Evolutionary conservation across 2,113 vertebrate genomes (phyloP), one percentile per base, ranked within the genome.

Genomic region (Otocyon megalotis): DNA sequence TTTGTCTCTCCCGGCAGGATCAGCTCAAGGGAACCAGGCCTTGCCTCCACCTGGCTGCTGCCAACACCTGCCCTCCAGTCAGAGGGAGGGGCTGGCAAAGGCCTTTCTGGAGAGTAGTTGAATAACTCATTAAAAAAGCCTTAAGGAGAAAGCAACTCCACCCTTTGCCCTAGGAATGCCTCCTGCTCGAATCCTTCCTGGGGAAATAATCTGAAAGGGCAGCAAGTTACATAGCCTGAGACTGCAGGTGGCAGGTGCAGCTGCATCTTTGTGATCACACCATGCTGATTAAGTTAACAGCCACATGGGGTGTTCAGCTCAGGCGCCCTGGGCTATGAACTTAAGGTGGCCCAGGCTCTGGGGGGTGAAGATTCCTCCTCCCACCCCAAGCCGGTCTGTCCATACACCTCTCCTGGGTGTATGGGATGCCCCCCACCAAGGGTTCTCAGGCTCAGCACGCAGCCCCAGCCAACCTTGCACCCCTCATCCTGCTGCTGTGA

Each of bases 121-220:
- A 62, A 96, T 85, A 98, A 98, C 30, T 74, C 88, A 90, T 79
- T 30, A 53, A 22, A 85, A 96, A 96, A 63, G 50, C 90, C 30
- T 95, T 28, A 63, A 62, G 94, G 32, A 56, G 58, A 86, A n/a
- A 76, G 17, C 3, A 5, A 20, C 60, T 82, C 48, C 48, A 19
- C 17, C 50, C 76, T 2, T 0, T 0, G 54, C 28, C 58, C 65
- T 50, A 65, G 65, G 30, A 87, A 81, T 30, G 50, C 48, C 48
- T 53, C 81, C 13, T 16, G n/a, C 24, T 67, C 3, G 24, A 28
- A 28, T 16, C 53, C 88, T 91, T 32, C 16, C 58, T 19, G 11
- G 16, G 35, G 48, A 74, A 50, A 28, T 11, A 7, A 32, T 0
- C 58, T 26, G 69, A 20, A 58, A 60, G 60, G 1, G 5, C 4